Conservation (phyloP, 2,113 vertebrate species). For the Cercopithecus mona region DNA sequence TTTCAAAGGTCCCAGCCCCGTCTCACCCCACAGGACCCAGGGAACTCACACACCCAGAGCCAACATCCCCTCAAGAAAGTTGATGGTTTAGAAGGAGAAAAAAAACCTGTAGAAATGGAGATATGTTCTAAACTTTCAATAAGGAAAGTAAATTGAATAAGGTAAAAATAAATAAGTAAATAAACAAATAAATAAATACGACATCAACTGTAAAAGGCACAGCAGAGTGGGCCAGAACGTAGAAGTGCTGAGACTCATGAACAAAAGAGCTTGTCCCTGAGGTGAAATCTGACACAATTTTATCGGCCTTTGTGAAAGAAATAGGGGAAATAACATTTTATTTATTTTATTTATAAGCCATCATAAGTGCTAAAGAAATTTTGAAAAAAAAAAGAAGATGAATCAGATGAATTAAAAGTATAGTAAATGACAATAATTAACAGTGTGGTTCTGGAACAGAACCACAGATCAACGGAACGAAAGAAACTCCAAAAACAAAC, state of each 20-base stretch:
- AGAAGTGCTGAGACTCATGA: neutral
- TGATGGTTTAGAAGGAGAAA: neutral
- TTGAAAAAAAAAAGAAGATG: neutral
- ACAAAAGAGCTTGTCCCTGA: neutral
- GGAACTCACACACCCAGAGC: neutral
- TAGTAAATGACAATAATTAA: neutral
- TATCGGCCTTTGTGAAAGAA: neutral
- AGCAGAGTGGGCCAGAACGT: neutral
- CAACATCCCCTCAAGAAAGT: neutral
- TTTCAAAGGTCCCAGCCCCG: neutral
- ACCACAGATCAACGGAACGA: neutral
- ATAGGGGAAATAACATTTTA: neutral
- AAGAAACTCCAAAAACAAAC: neutral
- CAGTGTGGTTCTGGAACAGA: neutral
- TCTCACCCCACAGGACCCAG: neutral
- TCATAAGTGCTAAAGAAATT: neutral
- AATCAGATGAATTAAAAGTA: neutral
- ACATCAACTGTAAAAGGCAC: neutral
- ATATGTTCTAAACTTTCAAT: neutral
- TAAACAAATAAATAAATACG: neutral
- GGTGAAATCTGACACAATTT: neutral
- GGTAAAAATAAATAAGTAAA: neutral
- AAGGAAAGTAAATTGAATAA: neutral
- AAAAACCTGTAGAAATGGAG: neutral
- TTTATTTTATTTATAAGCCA: neutral